These are phyloP conservation scores for Falco biarmicus DNA, from an alignment of 2,797 vertebrate genomes.

Conservation along the genomic window DNA sequence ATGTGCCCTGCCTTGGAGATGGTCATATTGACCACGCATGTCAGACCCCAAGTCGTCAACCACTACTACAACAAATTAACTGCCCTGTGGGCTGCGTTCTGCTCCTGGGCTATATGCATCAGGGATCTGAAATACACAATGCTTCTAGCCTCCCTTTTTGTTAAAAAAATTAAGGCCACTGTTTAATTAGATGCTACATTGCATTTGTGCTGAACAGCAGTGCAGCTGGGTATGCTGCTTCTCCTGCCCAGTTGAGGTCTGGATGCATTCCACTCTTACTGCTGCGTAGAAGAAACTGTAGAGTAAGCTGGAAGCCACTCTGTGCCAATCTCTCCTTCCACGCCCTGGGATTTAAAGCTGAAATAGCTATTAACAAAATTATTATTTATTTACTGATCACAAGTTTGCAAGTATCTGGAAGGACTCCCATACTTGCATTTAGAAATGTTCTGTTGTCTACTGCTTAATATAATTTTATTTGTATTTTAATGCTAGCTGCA, in stretches of 20 bases:
- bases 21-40: rapidly evolving
- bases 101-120: neutral
- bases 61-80: neutral
- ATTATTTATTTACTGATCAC: neutral
- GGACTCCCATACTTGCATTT: neutral
- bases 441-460: neutral
- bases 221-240: neutral
- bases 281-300: neutral
- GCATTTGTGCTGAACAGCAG: neutral
- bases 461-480: neutral
- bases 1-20: neutral
- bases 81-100: neutral
- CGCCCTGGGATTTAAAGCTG: neutral
- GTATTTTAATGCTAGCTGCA: neutral
- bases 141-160: neutral
- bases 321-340: neutral
- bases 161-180: neutral
- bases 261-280: neutral
- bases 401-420: neutral
- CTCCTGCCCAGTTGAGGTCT: neutral
- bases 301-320: neutral
- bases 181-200: neutral
- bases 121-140: neutral
- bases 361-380: neutral
- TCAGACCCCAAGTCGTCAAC: neutral